These are phyloP conservation scores for Sphaerodactylus townsendi DNA, from an alignment of 2,113 vertebrate species.

Conservation along the genomic window DNA sequence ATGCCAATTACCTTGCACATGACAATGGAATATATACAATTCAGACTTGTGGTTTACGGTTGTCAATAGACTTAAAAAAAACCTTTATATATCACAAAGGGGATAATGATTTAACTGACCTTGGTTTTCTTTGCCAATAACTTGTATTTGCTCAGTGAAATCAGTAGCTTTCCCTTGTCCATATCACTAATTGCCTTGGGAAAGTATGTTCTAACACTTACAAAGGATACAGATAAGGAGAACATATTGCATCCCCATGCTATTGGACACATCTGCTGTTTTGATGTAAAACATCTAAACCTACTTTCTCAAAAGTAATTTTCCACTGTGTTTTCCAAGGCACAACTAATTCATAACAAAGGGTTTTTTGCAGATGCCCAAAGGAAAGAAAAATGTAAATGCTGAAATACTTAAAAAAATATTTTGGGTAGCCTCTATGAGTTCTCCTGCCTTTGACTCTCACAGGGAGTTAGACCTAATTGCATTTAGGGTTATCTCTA, in stretches of 20 bases:
- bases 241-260: slow-evolving; percentile 41
- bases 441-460: slow-evolving; percentile 70
- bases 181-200: slow-evolving; percentile 54
- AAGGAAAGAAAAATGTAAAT: slow-evolving; percentile 71
- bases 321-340: slow-evolving; percentile 60
- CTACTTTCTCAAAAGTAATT: slow-evolving; percentile 45
- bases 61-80: background rate
- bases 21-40: background rate
- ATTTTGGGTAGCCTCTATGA: slow-evolving; percentile 66
- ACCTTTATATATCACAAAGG: slow-evolving; percentile 8
- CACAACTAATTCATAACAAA: slow-evolving; percentile 57
- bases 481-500: slow-evolving; percentile 79
- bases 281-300: slow-evolving; percentile 59
- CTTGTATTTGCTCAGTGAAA: slow-evolving; percentile 44
- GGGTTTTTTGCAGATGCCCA: slow-evolving; percentile 56
- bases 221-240: slow-evolving; percentile 49
- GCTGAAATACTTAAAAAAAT: slow-evolving; percentile 66
- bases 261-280: slow-evolving; percentile 50
- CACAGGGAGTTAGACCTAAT: slow-evolving; percentile 74
- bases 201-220: slow-evolving; percentile 58
- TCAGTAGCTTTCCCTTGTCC: slow-evolving; percentile 33
- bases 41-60: background rate
- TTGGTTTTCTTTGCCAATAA: slow-evolving; percentile 45
- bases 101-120: background rate
- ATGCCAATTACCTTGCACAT: background rate